These are phyloP conservation scores for Pan troglodytes DNA, from an alignment of 2,113 vertebrate genomes.

Conservation along the genomic window NHGRI_mPanTro3-v2.1_pri NC_072404.2:34300501-34301000, in stretches of 20 bases:
- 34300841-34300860: background rate
- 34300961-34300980: background rate
- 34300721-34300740: background rate
- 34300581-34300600: background rate
- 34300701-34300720: background rate
- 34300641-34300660: background rate
- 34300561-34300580: background rate
- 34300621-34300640: background rate
- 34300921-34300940: background rate
- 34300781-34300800: background rate
- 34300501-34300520: background rate
- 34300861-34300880: background rate
- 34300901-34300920: background rate
- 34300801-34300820: background rate
- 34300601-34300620: background rate
- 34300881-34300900: background rate
- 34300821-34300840: background rate
- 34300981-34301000: background rate
- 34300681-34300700: slow-evolving; percentile 1
- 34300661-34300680: background rate
- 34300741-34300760: background rate
- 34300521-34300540: background rate
- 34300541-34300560: background rate
- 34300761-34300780: background rate
- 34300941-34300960: background rate